Evolutionary conservation across 1,140 invertebrate genomes (phyloP).

Genomic region (Oppia nitens): DNA sequence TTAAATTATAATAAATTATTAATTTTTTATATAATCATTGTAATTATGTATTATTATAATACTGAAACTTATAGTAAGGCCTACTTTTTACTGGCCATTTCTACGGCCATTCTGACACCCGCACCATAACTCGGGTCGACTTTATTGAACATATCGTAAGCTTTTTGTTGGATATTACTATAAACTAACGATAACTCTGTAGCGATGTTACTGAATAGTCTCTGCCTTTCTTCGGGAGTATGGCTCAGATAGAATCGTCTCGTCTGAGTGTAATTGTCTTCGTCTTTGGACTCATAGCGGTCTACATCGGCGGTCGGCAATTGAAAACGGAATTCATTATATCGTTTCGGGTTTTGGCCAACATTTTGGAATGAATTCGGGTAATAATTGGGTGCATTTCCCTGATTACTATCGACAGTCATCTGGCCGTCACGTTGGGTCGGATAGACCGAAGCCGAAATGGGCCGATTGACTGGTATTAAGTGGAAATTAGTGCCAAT

Average conservation of each 20-base stretch:
- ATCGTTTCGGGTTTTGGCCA: slow-evolving; percentile 10
- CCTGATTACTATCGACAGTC: slow-evolving; percentile 30
- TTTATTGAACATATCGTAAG: slow-evolving; percentile 31
- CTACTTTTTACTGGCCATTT: too few relatives aligned
- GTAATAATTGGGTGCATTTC: slow-evolving; percentile 76
- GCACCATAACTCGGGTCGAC: slow-evolving; percentile 30
- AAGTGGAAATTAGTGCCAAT: slow-evolving; percentile 73
- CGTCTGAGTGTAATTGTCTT: slow-evolving; percentile 78
- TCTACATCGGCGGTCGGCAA: slow-evolving; percentile 22
- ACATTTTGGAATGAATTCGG: slow-evolving; percentile 66
- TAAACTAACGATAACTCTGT: slow-evolving; percentile 54
- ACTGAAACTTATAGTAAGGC: too few relatives aligned
- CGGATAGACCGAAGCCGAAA: not conserved
- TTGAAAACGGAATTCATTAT: slow-evolving; percentile 10
- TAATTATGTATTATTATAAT: too few relatives aligned
- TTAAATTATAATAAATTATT: too few relatives aligned
- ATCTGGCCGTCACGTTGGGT: slow-evolving; percentile 67
- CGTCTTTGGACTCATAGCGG: slow-evolving; percentile 59
- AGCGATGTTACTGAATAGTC: slow-evolving; percentile 63
- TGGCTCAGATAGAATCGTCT: slow-evolving; percentile 53
- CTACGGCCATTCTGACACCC: slow-evolving; percentile 24
- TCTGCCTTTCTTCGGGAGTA: slow-evolving; percentile 47
- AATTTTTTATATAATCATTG: too few relatives aligned
- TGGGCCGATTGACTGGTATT: slow-evolving; percentile 61
- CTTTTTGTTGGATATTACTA: slow-evolving; percentile 54